Evolutionary conservation across 1,140 invertebrate species (phyloP), one percentile per base, ranked within the genome.

Genomic region (Phortica variegata): DNA sequence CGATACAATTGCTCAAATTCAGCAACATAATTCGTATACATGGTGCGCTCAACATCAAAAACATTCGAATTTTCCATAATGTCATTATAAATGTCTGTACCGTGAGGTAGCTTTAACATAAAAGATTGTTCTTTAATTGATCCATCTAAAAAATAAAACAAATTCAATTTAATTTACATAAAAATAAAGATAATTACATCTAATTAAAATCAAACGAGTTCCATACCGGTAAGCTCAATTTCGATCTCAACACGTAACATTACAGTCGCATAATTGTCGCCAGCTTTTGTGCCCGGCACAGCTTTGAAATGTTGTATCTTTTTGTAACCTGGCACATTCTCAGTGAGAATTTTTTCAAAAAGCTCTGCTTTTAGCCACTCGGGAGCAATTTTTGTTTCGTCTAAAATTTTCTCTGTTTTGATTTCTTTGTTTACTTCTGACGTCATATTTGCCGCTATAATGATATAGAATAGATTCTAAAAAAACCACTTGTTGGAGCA

Each of bases 301-400:
- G 55, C 54, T 3, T 54, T 57, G 13, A 65, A 48, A 3, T 48
- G 33, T 21, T 46, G 61, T 0, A 58, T 63, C 17, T 42, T n/a
- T 56, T 78, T 61, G 17, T 62, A 73, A 6, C 49, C 48, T 20
- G 75, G 72, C 2, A 69, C 48, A 6, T 40, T 36, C 0, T 69
- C 50, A 40, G 60, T 74, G 0, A 82, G 49, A 16, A 78, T 47
- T 40, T 70, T 72, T 43, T 78, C 59, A 4, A 77, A 54, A 18
- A 77, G 77, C 21, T 75, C 60, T 9, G 57, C 36, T 32, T 76
- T 75, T 13, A 81, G 40, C 79, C 80, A 81, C 17, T 60, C 19
- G 17, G 73, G 74, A 19, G 41, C 20, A 46, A 3, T 38, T 10
- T 34, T 34, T 34, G 33, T 34, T 18, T 15, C 12, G n/a, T n/a